Evolutionary conservation across 2,797 vertebrate genomes (phyloP).

Genomic region (Thaleichthys pacificus): DNA sequence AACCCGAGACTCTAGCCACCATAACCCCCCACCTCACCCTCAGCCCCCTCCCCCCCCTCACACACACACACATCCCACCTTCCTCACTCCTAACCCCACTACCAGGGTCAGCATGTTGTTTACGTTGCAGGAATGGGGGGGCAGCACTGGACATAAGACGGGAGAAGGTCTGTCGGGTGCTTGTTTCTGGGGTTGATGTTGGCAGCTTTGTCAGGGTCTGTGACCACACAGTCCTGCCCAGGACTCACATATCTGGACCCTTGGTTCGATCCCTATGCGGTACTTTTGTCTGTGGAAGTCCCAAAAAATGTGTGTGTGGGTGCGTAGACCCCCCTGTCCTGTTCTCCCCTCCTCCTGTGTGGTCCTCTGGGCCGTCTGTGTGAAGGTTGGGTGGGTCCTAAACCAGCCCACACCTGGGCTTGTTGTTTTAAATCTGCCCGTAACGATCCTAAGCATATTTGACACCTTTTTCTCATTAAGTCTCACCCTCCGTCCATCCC

Average conservation of each 20-base stretch:
- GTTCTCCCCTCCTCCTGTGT: neutral
- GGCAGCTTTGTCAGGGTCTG: too few relatives aligned
- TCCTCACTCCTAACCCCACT: neutral
- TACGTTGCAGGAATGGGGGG: conserved; percentile 10
- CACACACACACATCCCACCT: neutral
- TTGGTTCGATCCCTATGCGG: too few relatives aligned
- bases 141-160: neutral
- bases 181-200: too few relatives aligned
- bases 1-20: conserved; percentile 39
- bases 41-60: neutral
- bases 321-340: neutral
- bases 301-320: too few relatives aligned
- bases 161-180: too few relatives aligned
- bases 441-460: conserved; percentile 50
- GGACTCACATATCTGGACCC: too few relatives aligned
- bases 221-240: too few relatives aligned
- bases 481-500: conserved; percentile 8
- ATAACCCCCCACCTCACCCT: too few relatives aligned
- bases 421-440: conserved; percentile 57
- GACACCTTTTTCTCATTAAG: conserved; percentile 70
- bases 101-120: conserved; percentile 11
- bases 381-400: neutral
- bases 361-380: neutral
- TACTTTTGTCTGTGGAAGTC: too few relatives aligned
- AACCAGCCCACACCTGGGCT: conserved; percentile 26